phyloP scores from a whole-genome alignment of 2,113 vertebrate genomes.

The Leucopsar rothschildi region DNA sequence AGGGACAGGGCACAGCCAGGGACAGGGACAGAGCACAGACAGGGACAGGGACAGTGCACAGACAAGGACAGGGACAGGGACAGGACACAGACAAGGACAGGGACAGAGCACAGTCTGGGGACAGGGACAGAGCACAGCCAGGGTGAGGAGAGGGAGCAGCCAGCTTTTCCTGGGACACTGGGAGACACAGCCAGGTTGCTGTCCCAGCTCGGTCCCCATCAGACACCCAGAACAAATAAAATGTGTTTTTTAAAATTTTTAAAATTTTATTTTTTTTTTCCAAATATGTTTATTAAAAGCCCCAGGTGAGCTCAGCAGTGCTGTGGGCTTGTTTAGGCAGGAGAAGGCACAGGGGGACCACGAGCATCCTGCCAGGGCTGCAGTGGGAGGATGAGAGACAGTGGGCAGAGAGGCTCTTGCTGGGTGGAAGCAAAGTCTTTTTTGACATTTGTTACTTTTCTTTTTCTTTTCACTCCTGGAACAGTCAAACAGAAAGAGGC shows the following conservation, averaged over 20 bases:
- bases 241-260: too few species aligned
- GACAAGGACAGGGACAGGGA: too few species aligned
- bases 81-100: too few species aligned
- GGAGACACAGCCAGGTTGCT: accelerated
- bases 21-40: not conserved
- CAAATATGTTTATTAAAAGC: too few species aligned
- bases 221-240: not conserved
- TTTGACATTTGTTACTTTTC: not conserved
- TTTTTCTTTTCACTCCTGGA: accelerated
- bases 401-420: not conserved
- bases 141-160: not conserved
- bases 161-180: accelerated
- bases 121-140: not conserved
- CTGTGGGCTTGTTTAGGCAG: not conserved
- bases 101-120: not conserved
- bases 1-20: not conserved
- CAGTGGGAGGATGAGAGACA: not conserved
- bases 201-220: accelerated
- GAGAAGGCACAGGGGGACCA: not conserved
- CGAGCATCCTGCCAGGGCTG: not conserved
- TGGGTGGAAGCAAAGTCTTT: not conserved
- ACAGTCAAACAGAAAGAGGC: not conserved
- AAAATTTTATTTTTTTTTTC: too few species aligned
- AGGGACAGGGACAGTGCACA: too few species aligned
- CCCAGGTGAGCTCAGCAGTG: not conserved